A percentile compares a stretch with the other conserved stretches of the same genome.
phyloP scores from a whole-genome alignment of 1,140 invertebrate genomes.

The Bombus waltoni region DNA sequence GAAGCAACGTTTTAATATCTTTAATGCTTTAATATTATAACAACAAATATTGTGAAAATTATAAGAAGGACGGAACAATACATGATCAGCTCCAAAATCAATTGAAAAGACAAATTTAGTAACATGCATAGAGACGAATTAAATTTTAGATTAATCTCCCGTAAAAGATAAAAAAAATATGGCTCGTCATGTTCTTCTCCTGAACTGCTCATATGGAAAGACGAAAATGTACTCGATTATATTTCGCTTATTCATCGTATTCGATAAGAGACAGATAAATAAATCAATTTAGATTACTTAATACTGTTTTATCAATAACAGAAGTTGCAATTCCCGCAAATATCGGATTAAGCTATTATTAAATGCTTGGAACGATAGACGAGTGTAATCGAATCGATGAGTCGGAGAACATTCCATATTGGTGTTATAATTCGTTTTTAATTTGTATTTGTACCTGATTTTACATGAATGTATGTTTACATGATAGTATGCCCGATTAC shows the following conservation, averaged over 20 bases:
- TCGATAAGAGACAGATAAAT: constrained; percentile 15
- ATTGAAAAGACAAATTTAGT: no score
- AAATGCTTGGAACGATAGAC: background rate
- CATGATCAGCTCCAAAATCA: no score
- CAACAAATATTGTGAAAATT: no score
- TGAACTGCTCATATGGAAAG: background rate
- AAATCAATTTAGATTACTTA: constrained; percentile 11
- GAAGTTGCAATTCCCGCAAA: background rate
- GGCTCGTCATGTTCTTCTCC: background rate
- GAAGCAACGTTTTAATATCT: no score
- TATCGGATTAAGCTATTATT: background rate
- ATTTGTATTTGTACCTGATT: no score
- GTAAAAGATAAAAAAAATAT: background rate
- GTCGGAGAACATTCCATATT: background rate
- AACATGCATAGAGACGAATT: no score
- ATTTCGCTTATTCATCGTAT: background rate
- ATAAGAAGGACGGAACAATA: no score
- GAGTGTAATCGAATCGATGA: background rate
- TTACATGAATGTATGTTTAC: no score
- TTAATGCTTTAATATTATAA: no score
- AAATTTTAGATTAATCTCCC: no score
- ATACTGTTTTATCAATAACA: background rate
- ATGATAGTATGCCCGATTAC: no score
- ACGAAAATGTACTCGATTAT: background rate
- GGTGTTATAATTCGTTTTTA: no score